A percentile compares a stretch with the other conserved stretches of the same genome.
Evolutionary conservation across 2,113 vertebrate genomes (phyloP).

Genomic region (Nestor notabilis): DNA sequence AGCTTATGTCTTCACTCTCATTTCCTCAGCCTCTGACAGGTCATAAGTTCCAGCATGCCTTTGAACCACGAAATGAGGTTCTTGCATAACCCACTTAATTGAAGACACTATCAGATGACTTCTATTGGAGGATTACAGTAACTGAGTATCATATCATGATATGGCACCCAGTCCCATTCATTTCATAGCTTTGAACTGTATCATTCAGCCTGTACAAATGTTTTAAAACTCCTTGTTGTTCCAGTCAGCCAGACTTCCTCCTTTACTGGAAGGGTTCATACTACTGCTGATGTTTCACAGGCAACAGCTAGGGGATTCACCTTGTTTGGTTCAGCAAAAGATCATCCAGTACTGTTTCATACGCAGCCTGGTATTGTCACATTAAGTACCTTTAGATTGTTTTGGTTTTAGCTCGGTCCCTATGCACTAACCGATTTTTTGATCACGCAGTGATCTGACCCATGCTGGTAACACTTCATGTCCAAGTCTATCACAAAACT

Average conservation of each 20-base stretch:
- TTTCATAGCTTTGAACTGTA: not conserved
- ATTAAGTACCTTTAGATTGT: not conserved
- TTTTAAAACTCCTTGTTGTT: not conserved
- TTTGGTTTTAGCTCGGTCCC: not conserved
- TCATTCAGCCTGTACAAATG: not conserved
- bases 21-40: not conserved
- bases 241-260: not conserved
- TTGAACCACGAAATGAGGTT: not conserved
- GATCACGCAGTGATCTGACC: not conserved
- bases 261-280: not conserved
- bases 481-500: not conserved
- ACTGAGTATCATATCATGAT: not conserved
- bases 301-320: not conserved
- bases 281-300: not conserved
- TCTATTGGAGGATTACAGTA: not conserved
- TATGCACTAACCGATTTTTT: not conserved
- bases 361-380: not conserved
- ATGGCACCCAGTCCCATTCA: rapidly evolving
- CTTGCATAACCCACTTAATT: not conserved
- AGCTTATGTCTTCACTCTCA: not conserved
- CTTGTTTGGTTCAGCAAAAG: not conserved
- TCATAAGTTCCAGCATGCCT: not conserved
- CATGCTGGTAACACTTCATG: not conserved
- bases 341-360: not conserved
- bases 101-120: not conserved